phyloP scores from a whole-genome alignment of 2,113 vertebrate genomes.

The Lycaon pictus region DNA sequence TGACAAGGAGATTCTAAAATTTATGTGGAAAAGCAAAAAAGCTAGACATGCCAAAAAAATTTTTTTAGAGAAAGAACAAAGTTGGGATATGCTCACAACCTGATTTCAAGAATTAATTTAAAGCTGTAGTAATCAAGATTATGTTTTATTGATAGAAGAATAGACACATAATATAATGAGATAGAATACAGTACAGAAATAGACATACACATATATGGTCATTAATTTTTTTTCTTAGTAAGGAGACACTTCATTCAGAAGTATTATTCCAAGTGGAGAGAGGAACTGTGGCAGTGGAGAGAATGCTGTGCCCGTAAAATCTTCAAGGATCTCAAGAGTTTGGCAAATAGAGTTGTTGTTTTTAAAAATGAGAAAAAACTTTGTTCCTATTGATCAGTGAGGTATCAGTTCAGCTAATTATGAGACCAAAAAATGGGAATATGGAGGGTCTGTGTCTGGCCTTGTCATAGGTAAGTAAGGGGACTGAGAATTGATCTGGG shows the following conservation, averaged over 20 bases:
- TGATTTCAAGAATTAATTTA: conserved; percentile 22
- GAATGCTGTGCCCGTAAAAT: neutral
- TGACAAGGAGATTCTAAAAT: neutral
- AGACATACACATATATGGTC: neutral
- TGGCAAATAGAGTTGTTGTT: neutral
- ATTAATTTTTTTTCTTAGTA: neutral
- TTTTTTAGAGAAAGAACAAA: neutral
- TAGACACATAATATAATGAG: neutral
- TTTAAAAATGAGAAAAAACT: neutral
- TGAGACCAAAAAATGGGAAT: neutral
- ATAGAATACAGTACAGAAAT: neutral
- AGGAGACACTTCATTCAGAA: neutral
- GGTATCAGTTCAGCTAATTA: neutral
- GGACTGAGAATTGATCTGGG: neutral
- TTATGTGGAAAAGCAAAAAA: neutral
- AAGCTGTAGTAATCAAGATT: neutral
- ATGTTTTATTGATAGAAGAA: neutral
- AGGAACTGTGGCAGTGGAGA: neutral
- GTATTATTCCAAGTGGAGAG: neutral
- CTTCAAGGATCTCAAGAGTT: neutral
- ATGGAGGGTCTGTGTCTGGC: neutral
- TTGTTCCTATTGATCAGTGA: neutral
- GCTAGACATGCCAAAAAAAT: neutral
- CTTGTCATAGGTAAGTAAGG: neutral
- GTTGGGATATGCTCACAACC: neutral